phyloP scores from a whole-genome alignment of 2,797 vertebrate species.

The Danio choprae region DNA sequence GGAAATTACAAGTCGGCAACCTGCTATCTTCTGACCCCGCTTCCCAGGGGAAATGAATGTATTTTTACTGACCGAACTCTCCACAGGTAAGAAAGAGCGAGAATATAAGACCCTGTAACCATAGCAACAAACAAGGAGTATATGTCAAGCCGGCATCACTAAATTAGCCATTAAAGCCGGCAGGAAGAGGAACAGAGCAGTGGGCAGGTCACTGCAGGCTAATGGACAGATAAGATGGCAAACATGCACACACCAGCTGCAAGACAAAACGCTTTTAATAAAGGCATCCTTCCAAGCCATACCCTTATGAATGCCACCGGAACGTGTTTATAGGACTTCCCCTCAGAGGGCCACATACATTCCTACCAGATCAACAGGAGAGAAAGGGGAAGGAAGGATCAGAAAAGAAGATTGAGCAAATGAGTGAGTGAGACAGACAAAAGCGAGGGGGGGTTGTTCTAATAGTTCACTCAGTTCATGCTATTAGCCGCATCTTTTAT shows the following conservation, averaged over 20 bases:
- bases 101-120: slow-evolving; percentile 78
- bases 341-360: slow-evolving; percentile 69
- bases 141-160: slow-evolving; percentile 84
- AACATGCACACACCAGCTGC: slow-evolving; percentile 58
- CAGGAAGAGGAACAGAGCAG: slow-evolving; percentile 76
- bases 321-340: slow-evolving; percentile 79
- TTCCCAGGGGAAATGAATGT: slow-evolving; percentile 53
- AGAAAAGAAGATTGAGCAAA: slow-evolving; percentile 10
- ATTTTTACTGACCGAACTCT: slow-evolving; percentile 58
- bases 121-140: slow-evolving; percentile 87
- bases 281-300: slow-evolving; percentile 74
- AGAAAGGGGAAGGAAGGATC: slow-evolving; percentile 14
- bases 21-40: slow-evolving; percentile 21
- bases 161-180: slow-evolving; percentile 85
- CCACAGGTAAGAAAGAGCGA: slow-evolving; percentile 29
- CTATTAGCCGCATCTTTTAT: slow-evolving; percentile 68
- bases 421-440: slow-evolving; percentile 17
- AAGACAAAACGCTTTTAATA: slow-evolving; percentile 80
- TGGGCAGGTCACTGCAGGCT: slow-evolving; percentile 80
- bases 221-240: slow-evolving; percentile 77
- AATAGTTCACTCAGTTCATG: slow-evolving; percentile 49
- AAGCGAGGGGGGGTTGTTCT: neutral
- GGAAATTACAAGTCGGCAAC: neutral
- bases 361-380: slow-evolving; percentile 56
- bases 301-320: slow-evolving; percentile 73